A percentile compares a stretch with the other conserved stretches of the same genome.
Conservation (phyloP, 2,888 invertebrate species). For the Laothoe populi region DNA sequence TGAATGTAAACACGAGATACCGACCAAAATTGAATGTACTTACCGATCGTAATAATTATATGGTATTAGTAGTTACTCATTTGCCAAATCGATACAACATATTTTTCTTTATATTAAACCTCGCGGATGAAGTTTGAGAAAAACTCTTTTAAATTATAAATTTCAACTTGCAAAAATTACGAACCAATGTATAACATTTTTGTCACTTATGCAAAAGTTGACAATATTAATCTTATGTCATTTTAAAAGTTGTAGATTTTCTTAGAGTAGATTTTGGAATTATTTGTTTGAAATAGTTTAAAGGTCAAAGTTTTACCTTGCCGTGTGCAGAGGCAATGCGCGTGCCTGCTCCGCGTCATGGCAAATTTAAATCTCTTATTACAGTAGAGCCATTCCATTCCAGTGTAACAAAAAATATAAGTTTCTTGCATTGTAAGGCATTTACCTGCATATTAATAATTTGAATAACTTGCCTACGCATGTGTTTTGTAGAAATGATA, state of each 20-base stretch:
- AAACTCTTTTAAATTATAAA: no score
- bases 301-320: constrained; percentile 13
- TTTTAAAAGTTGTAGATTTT: neutral
- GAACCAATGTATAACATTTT: no score
- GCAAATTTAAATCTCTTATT: constrained; percentile 54
- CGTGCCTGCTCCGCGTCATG: constrained; percentile 58
- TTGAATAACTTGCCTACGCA: neutral
- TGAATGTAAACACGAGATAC: no score
- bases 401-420: constrained; percentile 15
- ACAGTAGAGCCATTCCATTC: constrained; percentile 34
- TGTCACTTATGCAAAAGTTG: neutral
- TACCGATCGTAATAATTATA: no score
- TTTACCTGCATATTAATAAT: neutral
- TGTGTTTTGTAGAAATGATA: neutral
- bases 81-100: no score
- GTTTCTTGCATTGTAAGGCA: constrained; percentile 17
- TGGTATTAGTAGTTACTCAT: no score
- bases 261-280: no score
- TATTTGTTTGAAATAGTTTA: neutral
- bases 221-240: neutral
- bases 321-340: constrained; percentile 44
- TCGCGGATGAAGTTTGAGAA: no score
- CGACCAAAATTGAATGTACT: no score
- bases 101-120: no score
- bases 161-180: no score